phyloP scores from a whole-genome alignment of 2,888 invertebrate species.

The Ochropacha duplaris region DNA sequence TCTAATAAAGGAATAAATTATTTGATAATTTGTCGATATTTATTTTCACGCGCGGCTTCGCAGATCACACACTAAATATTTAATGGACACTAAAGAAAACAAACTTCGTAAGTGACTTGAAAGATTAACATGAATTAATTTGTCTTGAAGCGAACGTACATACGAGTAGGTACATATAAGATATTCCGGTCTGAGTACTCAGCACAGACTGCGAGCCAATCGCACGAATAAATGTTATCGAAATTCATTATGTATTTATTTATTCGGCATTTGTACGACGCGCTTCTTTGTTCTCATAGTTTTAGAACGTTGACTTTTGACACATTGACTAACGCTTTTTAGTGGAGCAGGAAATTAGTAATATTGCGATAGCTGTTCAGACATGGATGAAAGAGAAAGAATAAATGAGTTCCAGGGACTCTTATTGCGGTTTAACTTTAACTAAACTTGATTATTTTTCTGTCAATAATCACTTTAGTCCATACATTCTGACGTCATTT shows the following conservation, averaged over 20 bases:
- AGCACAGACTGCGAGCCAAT: slow-evolving; percentile 31
- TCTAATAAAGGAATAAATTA: neutral
- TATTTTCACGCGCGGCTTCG: neutral
- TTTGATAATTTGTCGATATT: neutral
- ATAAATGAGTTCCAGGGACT: too few species aligned
- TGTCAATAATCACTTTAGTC: too few species aligned
- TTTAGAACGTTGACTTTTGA: slow-evolving; percentile 64
- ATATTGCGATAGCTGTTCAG: neutral
- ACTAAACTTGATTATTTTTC: too few species aligned
- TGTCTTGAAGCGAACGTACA: slow-evolving; percentile 29
- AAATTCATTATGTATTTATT: slow-evolving; percentile 53
- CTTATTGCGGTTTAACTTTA: too few species aligned
- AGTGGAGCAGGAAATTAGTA: neutral
- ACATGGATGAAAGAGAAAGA: too few species aligned
- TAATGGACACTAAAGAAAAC: slow-evolving; percentile 8
- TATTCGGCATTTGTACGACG: slow-evolving; percentile 49
- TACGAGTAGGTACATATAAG: slow-evolving; percentile 14
- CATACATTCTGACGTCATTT: too few species aligned
- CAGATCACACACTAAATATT: slow-evolving; percentile 15
- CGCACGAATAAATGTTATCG: slow-evolving; percentile 44
- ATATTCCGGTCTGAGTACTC: slow-evolving; percentile 23
- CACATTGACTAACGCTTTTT: slow-evolving; percentile 26
- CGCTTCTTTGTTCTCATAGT: slow-evolving; percentile 62
- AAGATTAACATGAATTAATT: slow-evolving; percentile 34
- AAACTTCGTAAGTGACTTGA: slow-evolving; percentile 22